Evolutionary conservation across 1,140 invertebrate genomes (phyloP).

Genomic region (Planococcus citri): DNA sequence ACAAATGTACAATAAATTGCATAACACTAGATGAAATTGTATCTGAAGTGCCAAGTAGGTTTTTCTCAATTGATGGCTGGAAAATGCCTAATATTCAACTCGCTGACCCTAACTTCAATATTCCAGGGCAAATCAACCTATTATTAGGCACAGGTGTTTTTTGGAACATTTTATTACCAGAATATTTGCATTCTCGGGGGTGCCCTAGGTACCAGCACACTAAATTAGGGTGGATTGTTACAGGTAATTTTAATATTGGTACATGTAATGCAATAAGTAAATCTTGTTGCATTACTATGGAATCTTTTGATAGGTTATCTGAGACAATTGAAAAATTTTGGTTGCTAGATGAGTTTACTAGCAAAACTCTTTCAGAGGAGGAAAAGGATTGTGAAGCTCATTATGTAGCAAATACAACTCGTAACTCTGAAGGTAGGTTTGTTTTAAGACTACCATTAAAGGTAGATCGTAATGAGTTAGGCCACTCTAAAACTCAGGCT

Average conservation of each 20-base stretch:
- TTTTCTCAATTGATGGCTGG: background rate
- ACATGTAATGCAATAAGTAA: background rate
- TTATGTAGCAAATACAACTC: background rate
- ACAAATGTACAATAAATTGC: background rate
- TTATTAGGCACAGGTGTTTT: background rate
- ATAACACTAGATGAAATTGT: background rate
- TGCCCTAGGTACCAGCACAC: background rate
- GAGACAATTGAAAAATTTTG: background rate
- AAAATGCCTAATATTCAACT: background rate
- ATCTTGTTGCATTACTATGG: no score
- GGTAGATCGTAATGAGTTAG: background rate
- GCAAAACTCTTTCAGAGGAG: background rate
- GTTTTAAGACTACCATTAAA: background rate
- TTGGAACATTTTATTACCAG: no score
- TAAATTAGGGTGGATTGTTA: background rate
- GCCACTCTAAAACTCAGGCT: background rate
- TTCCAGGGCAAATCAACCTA: background rate
- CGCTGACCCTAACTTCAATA: background rate
- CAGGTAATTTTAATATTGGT: background rate
- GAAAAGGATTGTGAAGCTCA: background rate
- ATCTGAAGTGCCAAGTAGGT: background rate
- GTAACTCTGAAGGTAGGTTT: background rate
- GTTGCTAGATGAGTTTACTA: background rate
- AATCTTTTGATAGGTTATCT: background rate
- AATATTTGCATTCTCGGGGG: background rate